phyloP scores from a whole-genome alignment of 2,113 vertebrate genomes.

The Aspidoscelis tigris region DNA sequence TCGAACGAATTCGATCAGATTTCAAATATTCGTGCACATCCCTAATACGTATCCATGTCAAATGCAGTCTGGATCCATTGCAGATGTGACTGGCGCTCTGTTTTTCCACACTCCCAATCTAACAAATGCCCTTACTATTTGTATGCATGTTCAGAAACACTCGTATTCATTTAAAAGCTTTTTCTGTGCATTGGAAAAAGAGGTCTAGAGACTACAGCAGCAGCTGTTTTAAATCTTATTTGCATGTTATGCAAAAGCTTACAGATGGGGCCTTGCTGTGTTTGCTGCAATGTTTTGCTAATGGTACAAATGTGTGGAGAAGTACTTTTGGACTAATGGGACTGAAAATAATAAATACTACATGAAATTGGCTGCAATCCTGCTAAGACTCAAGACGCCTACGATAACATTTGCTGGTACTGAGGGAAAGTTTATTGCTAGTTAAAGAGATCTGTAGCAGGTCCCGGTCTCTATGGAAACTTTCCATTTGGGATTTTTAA shows the following conservation, averaged over 20 bases:
- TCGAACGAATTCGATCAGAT: too few relatives aligned
- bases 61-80: too few relatives aligned
- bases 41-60: too few relatives aligned
- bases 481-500: background rate
- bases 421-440: background rate
- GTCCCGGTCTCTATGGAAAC: background rate
- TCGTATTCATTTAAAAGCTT: constrained; percentile 32
- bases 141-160: constrained; percentile 48
- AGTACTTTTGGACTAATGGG: constrained; percentile 40
- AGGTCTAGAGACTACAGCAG: constrained; percentile 36
- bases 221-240: constrained; percentile 55
- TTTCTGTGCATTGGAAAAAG: constrained; percentile 32
- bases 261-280: constrained; percentile 55
- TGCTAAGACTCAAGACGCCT: constrained; percentile 35
- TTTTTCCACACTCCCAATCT: too few relatives aligned
- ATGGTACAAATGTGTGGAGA: constrained; percentile 44
- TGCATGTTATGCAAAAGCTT: constrained; percentile 40
- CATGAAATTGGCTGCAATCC: constrained; percentile 40
- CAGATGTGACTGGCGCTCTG: too few relatives aligned
- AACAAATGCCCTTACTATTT: background rate
- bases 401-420: constrained; percentile 33
- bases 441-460: constrained; percentile 18
- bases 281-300: constrained; percentile 48
- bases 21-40: too few relatives aligned
- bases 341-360: constrained; percentile 42